Percentiles rank a stretch among this genome's conserved stretches.
These are phyloP conservation scores for Apistogramma diplotaenia DNA, from an alignment of 2,113 vertebrate genomes.

Conservation along the genomic window DNA sequence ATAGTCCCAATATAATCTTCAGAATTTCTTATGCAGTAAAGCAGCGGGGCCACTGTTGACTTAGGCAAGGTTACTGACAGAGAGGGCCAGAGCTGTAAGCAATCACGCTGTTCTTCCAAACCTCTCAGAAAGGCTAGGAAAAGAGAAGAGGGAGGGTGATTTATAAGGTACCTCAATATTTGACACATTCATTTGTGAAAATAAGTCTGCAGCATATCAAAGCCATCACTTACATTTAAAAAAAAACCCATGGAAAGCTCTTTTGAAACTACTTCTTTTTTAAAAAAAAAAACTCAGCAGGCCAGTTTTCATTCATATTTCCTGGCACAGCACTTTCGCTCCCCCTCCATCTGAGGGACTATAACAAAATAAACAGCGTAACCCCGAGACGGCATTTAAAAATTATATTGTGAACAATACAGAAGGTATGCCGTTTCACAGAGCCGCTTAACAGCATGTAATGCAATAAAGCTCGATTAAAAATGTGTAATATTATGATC, in stretches of 20 bases:
- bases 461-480: conserved; percentile 23
- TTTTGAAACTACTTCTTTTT: conserved; percentile 44
- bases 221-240: conserved; percentile 52
- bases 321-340: conserved; percentile 45
- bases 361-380: conserved; percentile 65
- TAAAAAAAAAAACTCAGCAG: conserved; percentile 13
- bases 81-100: conserved; percentile 47
- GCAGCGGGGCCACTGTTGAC: conserved; percentile 55
- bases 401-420: conserved; percentile 25
- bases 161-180: conserved; percentile 64
- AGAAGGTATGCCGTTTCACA: conserved; percentile 28
- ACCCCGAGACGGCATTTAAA: conserved; percentile 36
- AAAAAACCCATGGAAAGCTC: conserved; percentile 54
- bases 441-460: conserved; percentile 21
- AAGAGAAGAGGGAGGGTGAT: conserved; percentile 48
- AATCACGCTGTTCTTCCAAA: conserved; percentile 42
- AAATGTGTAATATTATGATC: conserved; percentile 25
- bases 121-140: conserved; percentile 28
- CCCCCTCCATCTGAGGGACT: conserved; percentile 29
- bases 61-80: conserved; percentile 41
- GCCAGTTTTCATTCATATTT: conserved; percentile 68
- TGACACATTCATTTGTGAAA: conserved; percentile 69
- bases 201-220: conserved; percentile 66
- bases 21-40: conserved; percentile 49
- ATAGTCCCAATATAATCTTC: conserved; percentile 47